A percentile compares a stretch with the other conserved stretches of the same genome.
phyloP scores from a whole-genome alignment of 2,888 invertebrate genomes.

The Mycalesis mineus region DNA sequence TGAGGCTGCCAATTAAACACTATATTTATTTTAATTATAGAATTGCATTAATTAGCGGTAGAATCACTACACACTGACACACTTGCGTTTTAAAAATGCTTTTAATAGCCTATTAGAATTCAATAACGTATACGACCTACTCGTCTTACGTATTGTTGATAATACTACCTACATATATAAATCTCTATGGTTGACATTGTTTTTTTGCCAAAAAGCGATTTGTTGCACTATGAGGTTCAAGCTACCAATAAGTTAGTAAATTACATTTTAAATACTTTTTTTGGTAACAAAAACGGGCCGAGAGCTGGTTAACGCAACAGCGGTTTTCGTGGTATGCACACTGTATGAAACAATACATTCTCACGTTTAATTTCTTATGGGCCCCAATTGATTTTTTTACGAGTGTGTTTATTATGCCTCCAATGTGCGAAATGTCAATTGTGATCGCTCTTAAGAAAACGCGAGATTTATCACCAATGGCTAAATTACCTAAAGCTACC shows the following conservation, averaged over 20 bases:
- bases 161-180: too few species aligned
- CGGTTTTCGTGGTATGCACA: conserved; percentile 71
- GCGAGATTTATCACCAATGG: conserved; percentile 35
- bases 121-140: too few species aligned
- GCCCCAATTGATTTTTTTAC: conserved; percentile 75
- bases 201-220: too few species aligned
- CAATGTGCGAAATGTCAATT: conserved; percentile 67
- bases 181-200: too few species aligned
- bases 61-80: too few species aligned
- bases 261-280: conserved; percentile 73
- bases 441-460: conserved; percentile 37
- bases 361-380: conserved; percentile 77
- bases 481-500: not conserved
- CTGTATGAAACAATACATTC: conserved; percentile 76
- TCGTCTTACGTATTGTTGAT: too few species aligned
- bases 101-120: too few species aligned
- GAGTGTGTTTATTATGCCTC: conserved; percentile 75
- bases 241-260: conserved; percentile 56
- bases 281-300: conserved; percentile 70
- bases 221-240: conserved; percentile 22
- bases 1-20: too few species aligned
- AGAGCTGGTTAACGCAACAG: conserved; percentile 71
- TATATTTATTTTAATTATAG: too few species aligned
- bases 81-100: too few species aligned
- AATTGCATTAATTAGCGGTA: too few species aligned